A percentile compares a stretch with the other conserved stretches of the same genome.
Evolutionary conservation across 2,888 invertebrate species (phyloP).

Genomic region (Rhagonycha fulva): DNA sequence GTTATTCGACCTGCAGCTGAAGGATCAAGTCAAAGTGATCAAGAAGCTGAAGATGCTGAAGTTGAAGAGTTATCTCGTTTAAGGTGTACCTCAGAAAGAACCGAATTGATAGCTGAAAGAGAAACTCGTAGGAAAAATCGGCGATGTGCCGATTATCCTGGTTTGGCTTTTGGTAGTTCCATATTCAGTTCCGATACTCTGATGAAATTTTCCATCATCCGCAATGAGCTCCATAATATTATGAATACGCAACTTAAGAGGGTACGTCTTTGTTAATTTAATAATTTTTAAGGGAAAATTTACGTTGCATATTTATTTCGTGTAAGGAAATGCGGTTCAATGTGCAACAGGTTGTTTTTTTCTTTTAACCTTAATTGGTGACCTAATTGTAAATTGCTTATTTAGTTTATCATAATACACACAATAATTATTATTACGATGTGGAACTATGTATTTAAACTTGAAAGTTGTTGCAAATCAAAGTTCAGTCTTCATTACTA

Average conservation of each 20-base stretch:
- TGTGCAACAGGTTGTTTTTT: conserved; percentile 1
- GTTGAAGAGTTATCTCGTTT: conserved; percentile 81
- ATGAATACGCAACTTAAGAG: conserved; percentile 94
- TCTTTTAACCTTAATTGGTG: background rate
- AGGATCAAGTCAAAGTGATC: conserved; percentile 57
- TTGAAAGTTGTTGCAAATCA: background rate
- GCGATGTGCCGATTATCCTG: conserved; percentile 90
- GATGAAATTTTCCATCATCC: conserved; percentile 97
- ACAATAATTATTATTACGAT: background rate
- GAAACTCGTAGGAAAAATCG: conserved; percentile 74
- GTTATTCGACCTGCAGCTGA: conserved; percentile 54
- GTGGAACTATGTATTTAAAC: background rate
- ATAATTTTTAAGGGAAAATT: background rate
- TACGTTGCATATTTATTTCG: background rate
- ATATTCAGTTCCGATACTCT: conserved; percentile 95
- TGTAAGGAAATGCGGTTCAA: background rate
- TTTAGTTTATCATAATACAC: background rate
- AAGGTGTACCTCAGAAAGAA: conserved; percentile 86
- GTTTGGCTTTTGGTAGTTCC: conserved; percentile 87
- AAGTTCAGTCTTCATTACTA: background rate
- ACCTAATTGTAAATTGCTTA: background rate
- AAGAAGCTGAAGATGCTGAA: conserved; percentile 72
- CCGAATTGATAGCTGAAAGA: conserved; percentile 85
- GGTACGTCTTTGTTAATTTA: conserved; percentile 69
- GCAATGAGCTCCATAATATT: conserved; percentile 96